Base-by-base conservation (phyloP, 1,140 invertebrate genomes). In the Hylyphantes graminicola region DNA sequence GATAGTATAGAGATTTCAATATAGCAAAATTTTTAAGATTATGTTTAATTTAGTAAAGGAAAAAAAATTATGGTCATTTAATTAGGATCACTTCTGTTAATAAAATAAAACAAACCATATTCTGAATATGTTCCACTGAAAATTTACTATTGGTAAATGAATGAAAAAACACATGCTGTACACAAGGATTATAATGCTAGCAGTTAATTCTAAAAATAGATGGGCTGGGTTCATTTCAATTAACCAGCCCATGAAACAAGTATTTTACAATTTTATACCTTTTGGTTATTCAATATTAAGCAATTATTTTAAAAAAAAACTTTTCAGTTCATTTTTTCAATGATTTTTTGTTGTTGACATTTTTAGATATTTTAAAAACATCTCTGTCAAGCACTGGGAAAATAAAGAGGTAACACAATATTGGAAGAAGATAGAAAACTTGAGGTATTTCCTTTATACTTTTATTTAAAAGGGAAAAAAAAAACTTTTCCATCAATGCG, bases 311-410 rank as follows among this genome's bases (percentile, higher is more conserved):
- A 3, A 2, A 61, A 61, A 15, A 15, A 61, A 61, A 3, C 12
- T 61, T 17, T 61, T 61, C 17, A 17, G 12, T 12, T 17, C 6
- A 12, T 61, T 3, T 61, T 61, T 61, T 61, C 17, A 12, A 61
- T 61, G 57, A 15, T 61, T 17, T 61, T 61, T 61, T 17, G 17
- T 61, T 17, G 17, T 61, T 17, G 17, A 61, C 12, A 15, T 70
- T 21, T 74, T 2, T 78, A 90, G 89, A 72, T 89, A 87, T 87
- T 88, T 90, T 86, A 86, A 87, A 48, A 88, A 89, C 15, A 76
- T 90, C 35, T 87, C 87, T 21, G 87, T 87, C 55, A 88, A 87
- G 50, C 74, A 89, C 73, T 90, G 89, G 89, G 90, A 90, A 86
- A 88, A 89, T 12, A 76, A 87, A 21, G 79, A 81, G 21, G 65